These are phyloP conservation scores for Psylliodes chrysocephalus DNA, from an alignment of 2,888 invertebrate genomes.

Conservation along the genomic window DNA sequence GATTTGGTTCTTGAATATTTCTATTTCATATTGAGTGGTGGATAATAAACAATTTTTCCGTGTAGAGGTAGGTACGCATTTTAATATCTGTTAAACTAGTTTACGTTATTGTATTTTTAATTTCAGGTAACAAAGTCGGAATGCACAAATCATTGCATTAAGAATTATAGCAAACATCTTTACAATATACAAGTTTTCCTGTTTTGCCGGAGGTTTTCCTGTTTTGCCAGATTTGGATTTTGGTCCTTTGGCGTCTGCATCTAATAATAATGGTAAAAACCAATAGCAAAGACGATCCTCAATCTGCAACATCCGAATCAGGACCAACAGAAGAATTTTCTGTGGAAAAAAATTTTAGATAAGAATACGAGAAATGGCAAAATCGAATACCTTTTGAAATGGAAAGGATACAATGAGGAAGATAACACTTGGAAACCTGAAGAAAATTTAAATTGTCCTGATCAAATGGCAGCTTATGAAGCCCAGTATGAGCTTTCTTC, in stretches of 20 bases:
- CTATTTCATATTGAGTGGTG: no score
- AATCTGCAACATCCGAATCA: slow-evolving; percentile 11
- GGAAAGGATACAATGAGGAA: slow-evolving; percentile 73
- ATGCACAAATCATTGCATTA: no score
- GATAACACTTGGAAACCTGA: slow-evolving; percentile 90
- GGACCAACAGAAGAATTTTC: slow-evolving; percentile 72
- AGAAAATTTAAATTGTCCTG: slow-evolving; percentile 79
- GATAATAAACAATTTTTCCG: no score
- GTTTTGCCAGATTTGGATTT: no score
- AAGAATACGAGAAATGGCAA: slow-evolving; percentile 75
- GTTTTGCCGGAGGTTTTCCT: no score
- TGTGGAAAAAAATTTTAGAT: slow-evolving; percentile 80
- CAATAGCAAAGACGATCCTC: slow-evolving; percentile 29
- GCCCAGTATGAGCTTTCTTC: slow-evolving; percentile 49
- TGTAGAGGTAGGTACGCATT: no score
- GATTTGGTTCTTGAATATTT: no score
- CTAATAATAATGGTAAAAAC: slow-evolving; percentile 31
- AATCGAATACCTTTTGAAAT: slow-evolving; percentile 74
- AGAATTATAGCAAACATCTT: no score
- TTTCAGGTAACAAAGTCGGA: no score
- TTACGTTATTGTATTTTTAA: no score
- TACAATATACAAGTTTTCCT: no score
- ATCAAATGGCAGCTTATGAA: slow-evolving; percentile 70
- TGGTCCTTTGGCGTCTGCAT: background rate
- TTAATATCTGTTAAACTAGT: no score